Percentiles rank a stretch among this genome's conserved stretches.
These are phyloP conservation scores for Phataginus tricuspis DNA, from an alignment of 2,797 vertebrate species.

Conservation along the genomic window DNA sequence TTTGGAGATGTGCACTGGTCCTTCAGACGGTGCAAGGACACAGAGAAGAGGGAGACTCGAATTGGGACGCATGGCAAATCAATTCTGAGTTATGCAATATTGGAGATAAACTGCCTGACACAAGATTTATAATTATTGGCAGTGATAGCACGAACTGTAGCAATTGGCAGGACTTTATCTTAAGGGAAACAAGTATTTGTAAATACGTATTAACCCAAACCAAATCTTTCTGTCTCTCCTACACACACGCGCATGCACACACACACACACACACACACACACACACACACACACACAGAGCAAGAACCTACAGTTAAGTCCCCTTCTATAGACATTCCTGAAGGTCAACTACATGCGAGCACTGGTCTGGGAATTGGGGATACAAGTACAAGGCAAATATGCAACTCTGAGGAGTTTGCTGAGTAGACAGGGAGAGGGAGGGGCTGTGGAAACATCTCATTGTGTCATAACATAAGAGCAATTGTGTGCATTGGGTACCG, in stretches of 20 bases:
- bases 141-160: background rate
- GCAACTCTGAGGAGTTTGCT: background rate
- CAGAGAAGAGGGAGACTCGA: background rate
- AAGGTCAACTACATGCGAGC: background rate
- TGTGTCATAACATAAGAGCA: background rate
- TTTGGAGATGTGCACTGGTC: background rate
- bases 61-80: slow-evolving; percentile 50
- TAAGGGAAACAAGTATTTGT: background rate
- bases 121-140: slow-evolving; percentile 11
- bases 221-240: too few species aligned
- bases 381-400: accelerated
- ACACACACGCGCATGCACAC: too few species aligned
- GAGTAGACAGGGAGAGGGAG: background rate
- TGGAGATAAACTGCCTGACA: slow-evolving; percentile 32
- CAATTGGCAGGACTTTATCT: background rate
- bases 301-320: too few species aligned
- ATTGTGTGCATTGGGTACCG: background rate
- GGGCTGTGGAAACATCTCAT: accelerated
- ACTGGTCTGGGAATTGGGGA: background rate
- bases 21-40: slow-evolving; percentile 37
- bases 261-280: too few species aligned
- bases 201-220: background rate
- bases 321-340: background rate
- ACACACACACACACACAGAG: too few species aligned
- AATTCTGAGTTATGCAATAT: background rate